Conservation (phyloP, 1,140 invertebrate species). For the Scaptodrosophila lebanonensis region DNA sequence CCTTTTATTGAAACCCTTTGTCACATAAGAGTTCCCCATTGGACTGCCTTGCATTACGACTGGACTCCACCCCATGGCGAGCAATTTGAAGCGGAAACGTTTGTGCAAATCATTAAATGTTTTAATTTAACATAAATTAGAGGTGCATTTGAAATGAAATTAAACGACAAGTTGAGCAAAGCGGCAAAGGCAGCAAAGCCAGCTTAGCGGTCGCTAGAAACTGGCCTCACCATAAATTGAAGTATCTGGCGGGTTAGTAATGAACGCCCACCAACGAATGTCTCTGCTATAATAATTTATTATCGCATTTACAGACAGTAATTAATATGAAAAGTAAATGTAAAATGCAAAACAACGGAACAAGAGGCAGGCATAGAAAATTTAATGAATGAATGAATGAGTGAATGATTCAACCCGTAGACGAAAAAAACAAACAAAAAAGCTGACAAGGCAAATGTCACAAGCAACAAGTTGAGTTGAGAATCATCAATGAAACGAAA, state of each 20-base stretch:
- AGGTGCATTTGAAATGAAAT: background rate
- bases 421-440: too few species aligned
- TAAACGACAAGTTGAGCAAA: slow-evolving; percentile 17
- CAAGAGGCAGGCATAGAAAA: slow-evolving; percentile 34
- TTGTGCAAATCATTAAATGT: too few species aligned
- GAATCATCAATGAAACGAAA: slow-evolving; percentile 65
- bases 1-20: too few species aligned
- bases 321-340: slow-evolving; percentile 65
- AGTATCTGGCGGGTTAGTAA: slow-evolving; percentile 38
- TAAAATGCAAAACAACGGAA: slow-evolving; percentile 4
- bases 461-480: slow-evolving; percentile 7
- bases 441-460: slow-evolving; percentile 28
- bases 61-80: too few species aligned
- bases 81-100: too few species aligned
- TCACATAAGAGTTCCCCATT: too few species aligned
- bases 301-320: slow-evolving; percentile 63
- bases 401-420: too few species aligned
- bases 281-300: slow-evolving; percentile 71
- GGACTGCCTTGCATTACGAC: too few species aligned
- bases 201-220: slow-evolving; percentile 8
- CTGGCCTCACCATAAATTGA: slow-evolving; percentile 27
- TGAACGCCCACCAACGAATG: slow-evolving; percentile 57
- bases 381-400: slow-evolving; percentile 68
- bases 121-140: too few species aligned
- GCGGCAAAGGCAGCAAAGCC: slow-evolving; percentile 22